Evolutionary conservation across 2,113 vertebrate genomes (phyloP).

Genomic region (Tor tambroides): DNA sequence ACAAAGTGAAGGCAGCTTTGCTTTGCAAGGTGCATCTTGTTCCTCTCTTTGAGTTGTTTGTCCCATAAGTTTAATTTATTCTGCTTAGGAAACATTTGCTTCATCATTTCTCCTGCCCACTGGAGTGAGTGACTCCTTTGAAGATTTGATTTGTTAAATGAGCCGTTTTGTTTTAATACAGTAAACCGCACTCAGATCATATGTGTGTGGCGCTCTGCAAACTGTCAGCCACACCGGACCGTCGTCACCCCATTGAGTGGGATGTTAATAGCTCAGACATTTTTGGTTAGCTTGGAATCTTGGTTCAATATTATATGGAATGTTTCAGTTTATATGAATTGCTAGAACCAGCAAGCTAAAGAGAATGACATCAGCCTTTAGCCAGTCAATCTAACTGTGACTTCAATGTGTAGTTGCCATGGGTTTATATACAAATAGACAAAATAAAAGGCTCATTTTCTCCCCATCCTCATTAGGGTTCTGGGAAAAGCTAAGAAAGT

Average conservation of each 20-base stretch:
- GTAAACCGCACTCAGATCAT: slow-evolving; percentile 14
- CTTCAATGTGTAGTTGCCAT: slow-evolving; percentile 50
- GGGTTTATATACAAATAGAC: slow-evolving; percentile 48
- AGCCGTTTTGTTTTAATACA: slow-evolving; percentile 36
- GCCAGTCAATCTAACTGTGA: slow-evolving; percentile 45
- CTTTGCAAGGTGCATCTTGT: slow-evolving; percentile 46
- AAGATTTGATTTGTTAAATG: slow-evolving; percentile 42
- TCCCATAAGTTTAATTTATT: neutral
- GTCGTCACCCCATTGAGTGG: slow-evolving; percentile 1
- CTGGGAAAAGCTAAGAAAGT: neutral
- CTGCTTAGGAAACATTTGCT: slow-evolving; percentile 10
- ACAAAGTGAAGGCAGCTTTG: slow-evolving; percentile 11
- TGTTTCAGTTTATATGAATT: neutral
- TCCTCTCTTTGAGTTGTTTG: slow-evolving; percentile 10
- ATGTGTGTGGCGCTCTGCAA: neutral
- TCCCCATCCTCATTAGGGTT: slow-evolving; percentile 26
- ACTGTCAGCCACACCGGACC: neutral
- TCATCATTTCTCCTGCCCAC: slow-evolving; percentile 1
- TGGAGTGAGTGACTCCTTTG: slow-evolving; percentile 1
- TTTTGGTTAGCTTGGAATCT: slow-evolving; percentile 29
- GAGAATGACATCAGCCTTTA: slow-evolving; percentile 40
- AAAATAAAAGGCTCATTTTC: slow-evolving; percentile 24
- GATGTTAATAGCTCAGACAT: neutral
- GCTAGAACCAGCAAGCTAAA: neutral
- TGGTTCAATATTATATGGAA: neutral